Evolutionary conservation across 2,888 invertebrate species (phyloP), one percentile per base, ranked within the genome.

Genomic region (Lysandra bellargus): DNA sequence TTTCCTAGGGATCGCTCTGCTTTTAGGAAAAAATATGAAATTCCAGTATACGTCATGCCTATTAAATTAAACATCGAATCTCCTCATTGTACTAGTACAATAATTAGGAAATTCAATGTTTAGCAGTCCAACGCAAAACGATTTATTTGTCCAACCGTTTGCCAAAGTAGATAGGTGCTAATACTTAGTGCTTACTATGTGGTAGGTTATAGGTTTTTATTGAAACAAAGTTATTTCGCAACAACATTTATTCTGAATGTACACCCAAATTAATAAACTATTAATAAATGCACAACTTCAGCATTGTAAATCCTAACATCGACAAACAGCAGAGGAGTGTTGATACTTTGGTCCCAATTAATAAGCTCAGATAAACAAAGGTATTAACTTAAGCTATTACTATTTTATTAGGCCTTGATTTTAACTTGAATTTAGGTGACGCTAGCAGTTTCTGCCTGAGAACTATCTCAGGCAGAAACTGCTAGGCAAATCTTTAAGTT

Each of bases 251-350:
- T 92, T 93, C 91, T 90, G 88, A 90, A 92, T 93, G 91, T 93
- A 94, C 92, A 94, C 91, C 91, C 88, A 89, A 88, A 89, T 88
- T 91, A 86, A 84, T 86, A 87, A 89, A 87, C 86, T 89, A 93
- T 92, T 92, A 92, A 91, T 94, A 94, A 94, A 94, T 94, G 94
- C 94, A 94, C 94, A 94, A 94, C 92, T 92, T 93, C 93, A 93
- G 93, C 93, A 93, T 93, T 91, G 92, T 90, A 93, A 92, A 91
- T 88, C 88, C 79, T 81, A 81, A 82, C 80, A 79, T 78, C 80
- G 80, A 82, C 80, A 80, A 80, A 73, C 80, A 80, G 80, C 60
- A 79, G 80, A 79, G 80, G 79, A 44, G 80, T 81, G 64, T 79
- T 81, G 80, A 80, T 80, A 82, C 80, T 83, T 93, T 93, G 93